Evolutionary conservation across 2,888 invertebrate species (phyloP).

Genomic region (Leucophenga montana): DNA sequence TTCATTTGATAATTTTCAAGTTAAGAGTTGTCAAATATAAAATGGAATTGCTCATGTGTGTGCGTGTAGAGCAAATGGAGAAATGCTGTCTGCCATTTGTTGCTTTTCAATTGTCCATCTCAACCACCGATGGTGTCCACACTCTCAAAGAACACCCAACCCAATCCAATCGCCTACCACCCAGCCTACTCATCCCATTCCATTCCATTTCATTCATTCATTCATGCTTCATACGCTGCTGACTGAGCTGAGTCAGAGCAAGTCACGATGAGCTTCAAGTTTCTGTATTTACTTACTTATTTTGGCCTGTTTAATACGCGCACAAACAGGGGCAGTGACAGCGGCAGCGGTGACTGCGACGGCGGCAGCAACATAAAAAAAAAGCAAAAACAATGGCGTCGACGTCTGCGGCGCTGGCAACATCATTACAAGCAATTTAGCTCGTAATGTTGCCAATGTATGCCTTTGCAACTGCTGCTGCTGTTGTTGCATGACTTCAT

Average conservation of each 20-base stretch:
- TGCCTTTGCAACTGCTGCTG: constrained; percentile 19
- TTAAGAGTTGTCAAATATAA: constrained; percentile 16
- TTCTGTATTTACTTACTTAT: constrained; percentile 33
- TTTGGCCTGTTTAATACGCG: constrained; percentile 59
- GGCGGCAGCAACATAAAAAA: constrained; percentile 1
- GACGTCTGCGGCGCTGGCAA: constrained; percentile 39
- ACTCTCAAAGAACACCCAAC: constrained; percentile 17
- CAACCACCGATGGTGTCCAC: constrained; percentile 18
- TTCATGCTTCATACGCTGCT: constrained; percentile 48
- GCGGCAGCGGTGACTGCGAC: constrained; percentile 36
- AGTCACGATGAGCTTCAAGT: not conserved
- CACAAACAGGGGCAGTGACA: too few species aligned
- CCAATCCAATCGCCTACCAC: constrained; percentile 17
- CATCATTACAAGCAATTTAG: constrained; percentile 69
- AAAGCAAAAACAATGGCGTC: constrained; percentile 2
- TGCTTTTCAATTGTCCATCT: constrained; percentile 17
- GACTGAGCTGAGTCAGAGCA: too few species aligned
- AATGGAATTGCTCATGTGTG: not conserved
- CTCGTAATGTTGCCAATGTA: constrained; percentile 41
- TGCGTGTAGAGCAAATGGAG: constrained; percentile 57
- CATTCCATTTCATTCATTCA: constrained; percentile 29
- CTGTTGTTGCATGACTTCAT: not conserved
- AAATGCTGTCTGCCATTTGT: constrained; percentile 64
- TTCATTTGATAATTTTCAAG: too few species aligned
- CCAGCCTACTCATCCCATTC: not conserved